Evolutionary conservation across 2,113 vertebrate species (phyloP).

Genomic region (Cyrtonyx montezumae): DNA sequence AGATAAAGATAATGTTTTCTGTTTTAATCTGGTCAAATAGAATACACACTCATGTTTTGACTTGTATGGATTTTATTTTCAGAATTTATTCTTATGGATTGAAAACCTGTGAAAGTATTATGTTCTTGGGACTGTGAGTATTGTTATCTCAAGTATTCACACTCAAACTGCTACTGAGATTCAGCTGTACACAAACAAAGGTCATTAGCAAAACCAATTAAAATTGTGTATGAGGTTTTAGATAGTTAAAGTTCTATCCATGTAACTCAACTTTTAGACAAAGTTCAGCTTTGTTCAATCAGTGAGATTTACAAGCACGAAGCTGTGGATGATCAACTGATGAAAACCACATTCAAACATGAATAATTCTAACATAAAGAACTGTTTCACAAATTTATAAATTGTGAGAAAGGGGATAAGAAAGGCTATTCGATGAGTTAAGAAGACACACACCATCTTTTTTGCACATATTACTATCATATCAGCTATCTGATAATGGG

Average conservation of each 20-base stretch:
- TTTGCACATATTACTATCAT: neutral
- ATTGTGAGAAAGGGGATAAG: neutral
- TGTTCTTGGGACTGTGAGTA: neutral
- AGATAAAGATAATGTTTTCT: slow-evolving; percentile 53
- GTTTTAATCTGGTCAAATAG: neutral
- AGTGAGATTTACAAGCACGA: neutral
- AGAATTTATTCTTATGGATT: neutral
- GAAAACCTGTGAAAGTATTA: neutral
- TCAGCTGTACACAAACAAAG: neutral
- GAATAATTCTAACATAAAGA: neutral
- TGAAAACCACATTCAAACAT: neutral
- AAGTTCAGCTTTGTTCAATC: neutral
- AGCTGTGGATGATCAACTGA: neutral
- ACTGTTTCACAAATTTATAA: neutral
- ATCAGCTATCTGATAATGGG: neutral
- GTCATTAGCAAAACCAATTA: neutral
- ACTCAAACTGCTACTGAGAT: neutral
- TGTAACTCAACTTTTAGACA: neutral
- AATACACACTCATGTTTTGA: neutral
- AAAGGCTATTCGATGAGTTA: neutral
- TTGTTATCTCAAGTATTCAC: neutral
- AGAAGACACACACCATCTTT: neutral
- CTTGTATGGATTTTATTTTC: neutral
- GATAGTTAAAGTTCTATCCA: neutral
- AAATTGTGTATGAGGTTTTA: neutral